phyloP scores from a whole-genome alignment of 2,797 vertebrate genomes.

The Xiphorhynchus erythropygius region DNA sequence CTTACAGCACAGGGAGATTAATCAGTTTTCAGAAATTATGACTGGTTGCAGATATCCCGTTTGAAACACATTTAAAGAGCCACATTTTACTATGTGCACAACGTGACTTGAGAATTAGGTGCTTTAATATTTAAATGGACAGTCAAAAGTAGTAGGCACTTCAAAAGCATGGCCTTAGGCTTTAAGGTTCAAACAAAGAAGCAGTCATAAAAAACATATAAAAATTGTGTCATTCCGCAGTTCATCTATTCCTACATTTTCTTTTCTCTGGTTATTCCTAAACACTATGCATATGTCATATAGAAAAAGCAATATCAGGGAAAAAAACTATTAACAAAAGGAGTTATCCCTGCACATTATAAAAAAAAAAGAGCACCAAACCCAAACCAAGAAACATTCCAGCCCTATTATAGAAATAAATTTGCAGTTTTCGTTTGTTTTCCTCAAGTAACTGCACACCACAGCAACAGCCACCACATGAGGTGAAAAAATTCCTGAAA shows the following conservation, averaged over 20 bases:
- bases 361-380: background rate
- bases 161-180: background rate
- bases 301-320: background rate
- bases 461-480: background rate
- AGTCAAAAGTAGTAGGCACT: background rate
- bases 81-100: background rate
- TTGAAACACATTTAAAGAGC: background rate
- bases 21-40: background rate
- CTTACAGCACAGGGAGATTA: background rate
- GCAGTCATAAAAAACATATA: background rate
- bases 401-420: background rate
- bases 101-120: background rate
- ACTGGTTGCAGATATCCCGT: background rate
- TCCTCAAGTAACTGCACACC: background rate
- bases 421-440: background rate
- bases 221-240: background rate
- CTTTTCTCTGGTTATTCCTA: background rate
- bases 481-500: background rate
- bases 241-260: background rate
- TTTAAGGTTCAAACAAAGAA: background rate
- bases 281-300: rapidly evolving
- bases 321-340: background rate
- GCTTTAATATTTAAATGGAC: background rate
- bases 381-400: background rate
- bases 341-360: background rate